Evolutionary conservation across 1,140 invertebrate genomes (phyloP).

Genomic region (Drosophila sechellia): DNA sequence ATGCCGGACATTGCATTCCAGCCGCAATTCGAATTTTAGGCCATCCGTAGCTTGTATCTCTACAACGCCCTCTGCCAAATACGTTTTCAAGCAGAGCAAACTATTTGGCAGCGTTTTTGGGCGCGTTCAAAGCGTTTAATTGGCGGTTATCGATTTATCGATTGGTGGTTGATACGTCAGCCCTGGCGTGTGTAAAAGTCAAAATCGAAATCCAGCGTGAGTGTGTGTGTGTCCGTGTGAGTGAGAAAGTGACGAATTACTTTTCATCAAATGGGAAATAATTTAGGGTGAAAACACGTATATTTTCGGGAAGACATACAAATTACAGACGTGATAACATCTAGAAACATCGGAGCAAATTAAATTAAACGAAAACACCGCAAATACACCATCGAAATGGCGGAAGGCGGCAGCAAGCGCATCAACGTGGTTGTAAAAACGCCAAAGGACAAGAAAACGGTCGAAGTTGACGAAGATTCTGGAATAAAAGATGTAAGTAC

Average conservation of each 20-base stretch:
- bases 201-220: slow-evolving; percentile 15
- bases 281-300: slow-evolving; percentile 78
- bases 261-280: slow-evolving; percentile 84
- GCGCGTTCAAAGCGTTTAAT: no score
- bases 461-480: slow-evolving; percentile 94
- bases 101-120: no score
- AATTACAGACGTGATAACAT: slow-evolving; percentile 34
- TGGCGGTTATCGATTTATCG: slow-evolving; percentile 12
- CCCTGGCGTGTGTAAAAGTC: slow-evolving; percentile 20
- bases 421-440: slow-evolving; percentile 97
- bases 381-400: slow-evolving; percentile 85
- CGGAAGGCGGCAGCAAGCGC: slow-evolving; percentile 87
- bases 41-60: neutral
- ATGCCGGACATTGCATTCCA: neutral
- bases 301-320: slow-evolving; percentile 34
- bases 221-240: slow-evolving; percentile 56
- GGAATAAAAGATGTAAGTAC: slow-evolving; percentile 95
- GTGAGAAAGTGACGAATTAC: slow-evolving; percentile 84
- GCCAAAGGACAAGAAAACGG: slow-evolving; percentile 96
- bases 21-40: neutral
- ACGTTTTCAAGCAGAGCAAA: slow-evolving; percentile 1
- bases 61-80: neutral
- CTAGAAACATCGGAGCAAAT: slow-evolving; percentile 22
- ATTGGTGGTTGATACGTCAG: neutral
- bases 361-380: slow-evolving; percentile 11